Evolutionary conservation across 2,113 vertebrate species (phyloP), one percentile per base, ranked within the genome.

Genomic region (Paedocypris sp.): DNA sequence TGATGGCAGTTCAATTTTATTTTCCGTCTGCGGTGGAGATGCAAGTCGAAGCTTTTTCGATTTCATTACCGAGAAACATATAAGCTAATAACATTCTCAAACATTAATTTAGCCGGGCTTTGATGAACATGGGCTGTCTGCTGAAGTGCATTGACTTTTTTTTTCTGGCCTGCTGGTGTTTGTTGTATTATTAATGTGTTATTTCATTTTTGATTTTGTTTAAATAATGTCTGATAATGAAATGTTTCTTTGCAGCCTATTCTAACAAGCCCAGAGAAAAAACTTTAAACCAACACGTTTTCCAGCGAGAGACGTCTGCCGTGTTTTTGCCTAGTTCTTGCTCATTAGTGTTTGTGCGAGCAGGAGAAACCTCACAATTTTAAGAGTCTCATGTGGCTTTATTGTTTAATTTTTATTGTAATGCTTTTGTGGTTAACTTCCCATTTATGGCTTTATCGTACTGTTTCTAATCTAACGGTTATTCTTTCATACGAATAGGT

Each of bases 141-240:
- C 71, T 4, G 38, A 72, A 68, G 77, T 51, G 25, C 70, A 75
- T 71, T 62, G 74, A 47, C 52, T 68, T 65, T 62, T 66, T 56
- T 51, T 28, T 16, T 56, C 62, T 20, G 15, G 12, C 47, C 54
- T 16, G 15, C 5, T 28, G 15, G 51, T 71, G 64, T 76, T 78
- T 78, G 75, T 78, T 81, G 64, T 76, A 76, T 80, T 77, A 79
- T 82, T 82, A 79, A 82, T 80, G 70, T 58, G 68, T 74, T 54
- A 76, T 56, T 67, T 75, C 43, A 66, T 67, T 62, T 73, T 75
- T 63, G 38, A 61, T 62, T 70, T 57, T 51, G 66, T 12, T 42
- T 39, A 50, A 49, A 60, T 42, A 70, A 31, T 32, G 32, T 66
- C 41, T 70, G 54, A 60, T 75, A 71, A 75, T 74, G 66, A 65